phyloP scores from a whole-genome alignment of 2,888 invertebrate species.

The Enchytraeus crypticus region DNA sequence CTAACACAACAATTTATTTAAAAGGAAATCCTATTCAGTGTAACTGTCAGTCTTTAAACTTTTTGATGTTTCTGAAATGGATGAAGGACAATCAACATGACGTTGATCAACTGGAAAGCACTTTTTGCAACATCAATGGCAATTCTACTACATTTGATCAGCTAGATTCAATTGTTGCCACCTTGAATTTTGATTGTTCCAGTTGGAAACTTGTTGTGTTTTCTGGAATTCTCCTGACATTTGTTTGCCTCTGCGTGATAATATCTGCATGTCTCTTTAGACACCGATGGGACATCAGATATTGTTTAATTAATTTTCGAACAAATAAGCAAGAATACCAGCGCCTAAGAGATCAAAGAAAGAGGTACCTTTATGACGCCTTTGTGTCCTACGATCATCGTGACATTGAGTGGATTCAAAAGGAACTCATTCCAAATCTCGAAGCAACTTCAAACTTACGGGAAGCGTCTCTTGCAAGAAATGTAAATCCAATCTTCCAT shows the following conservation, averaged over 20 bases:
- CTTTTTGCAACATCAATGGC: not conserved
- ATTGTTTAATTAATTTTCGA: not conserved
- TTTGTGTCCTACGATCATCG: slow-evolving; percentile 4
- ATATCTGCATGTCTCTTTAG: not conserved
- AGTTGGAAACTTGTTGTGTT: not conserved
- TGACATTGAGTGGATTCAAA: not conserved
- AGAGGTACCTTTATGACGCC: too few species aligned
- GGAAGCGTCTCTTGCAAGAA: too few species aligned
- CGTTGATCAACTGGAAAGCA: not conserved
- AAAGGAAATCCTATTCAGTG: not conserved
- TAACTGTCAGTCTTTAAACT: not conserved
- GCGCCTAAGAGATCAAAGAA: too few species aligned
- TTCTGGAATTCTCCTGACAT: not conserved
- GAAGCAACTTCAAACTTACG: too few species aligned
- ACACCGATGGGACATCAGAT: slow-evolving; percentile 7
- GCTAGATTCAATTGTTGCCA: not conserved
- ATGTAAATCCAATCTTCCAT: too few species aligned
- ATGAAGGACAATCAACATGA: not conserved
- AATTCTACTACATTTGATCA: not conserved
- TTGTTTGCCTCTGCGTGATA: not conserved
- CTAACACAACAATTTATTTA: not conserved
- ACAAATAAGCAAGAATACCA: too few species aligned
- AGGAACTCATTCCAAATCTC: slow-evolving; percentile 6
- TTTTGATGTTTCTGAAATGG: not conserved
- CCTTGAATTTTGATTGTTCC: not conserved